Percentiles rank a stretch among this genome's conserved stretches.
Evolutionary conservation across 2,113 vertebrate species (phyloP).

Genomic region (Psilopsiagon aurifrons): DNA sequence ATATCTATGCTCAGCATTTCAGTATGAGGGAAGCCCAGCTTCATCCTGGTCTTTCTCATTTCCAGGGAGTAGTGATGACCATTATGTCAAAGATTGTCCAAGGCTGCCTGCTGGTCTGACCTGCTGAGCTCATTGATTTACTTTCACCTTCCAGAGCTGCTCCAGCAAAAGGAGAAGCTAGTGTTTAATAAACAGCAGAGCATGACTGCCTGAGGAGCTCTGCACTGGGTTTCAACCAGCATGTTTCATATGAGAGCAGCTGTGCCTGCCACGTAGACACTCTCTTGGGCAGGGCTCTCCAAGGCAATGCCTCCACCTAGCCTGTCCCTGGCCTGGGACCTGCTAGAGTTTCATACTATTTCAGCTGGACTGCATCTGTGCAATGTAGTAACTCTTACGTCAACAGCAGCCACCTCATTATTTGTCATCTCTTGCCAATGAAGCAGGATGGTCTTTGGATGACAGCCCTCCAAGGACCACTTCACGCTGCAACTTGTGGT

Average conservation of each 20-base stretch:
- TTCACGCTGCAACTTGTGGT: not conserved
- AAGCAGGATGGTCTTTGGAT: not conserved
- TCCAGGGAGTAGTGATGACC: not conserved
- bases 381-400: not conserved
- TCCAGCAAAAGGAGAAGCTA: not conserved
- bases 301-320: not conserved
- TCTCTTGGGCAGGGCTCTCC: not conserved
- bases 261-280: not conserved
- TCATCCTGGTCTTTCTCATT: not conserved
- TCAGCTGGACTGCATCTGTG: not conserved
- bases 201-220: not conserved
- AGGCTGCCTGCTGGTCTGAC: not conserved
- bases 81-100: not conserved
- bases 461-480: not conserved
- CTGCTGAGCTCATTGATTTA: not conserved
- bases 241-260: not conserved
- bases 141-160: not conserved
- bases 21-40: not conserved
- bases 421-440: not conserved
- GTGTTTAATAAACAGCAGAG: not conserved
- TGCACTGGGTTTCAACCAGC: not conserved
- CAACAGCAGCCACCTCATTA: not conserved
- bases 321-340: not conserved
- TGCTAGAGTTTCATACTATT: not conserved
- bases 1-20: not conserved